phyloP scores from a whole-genome alignment of 2,888 invertebrate genomes.

The Ametastegia equiseti region DNA sequence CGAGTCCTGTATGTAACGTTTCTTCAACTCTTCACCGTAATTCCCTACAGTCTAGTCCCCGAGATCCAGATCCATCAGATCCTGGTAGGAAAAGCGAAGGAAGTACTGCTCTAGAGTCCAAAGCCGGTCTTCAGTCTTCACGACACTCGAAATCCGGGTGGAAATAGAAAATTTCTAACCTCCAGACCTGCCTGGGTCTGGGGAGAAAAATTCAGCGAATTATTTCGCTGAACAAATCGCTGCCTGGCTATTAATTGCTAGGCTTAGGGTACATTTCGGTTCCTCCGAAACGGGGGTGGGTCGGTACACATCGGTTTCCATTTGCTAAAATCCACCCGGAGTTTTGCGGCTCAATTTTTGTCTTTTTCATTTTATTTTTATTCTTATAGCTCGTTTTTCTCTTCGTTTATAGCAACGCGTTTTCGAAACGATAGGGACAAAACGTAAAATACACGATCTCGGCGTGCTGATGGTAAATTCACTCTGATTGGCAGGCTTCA shows the following conservation, averaged over 20 bases:
- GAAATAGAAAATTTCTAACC: background rate
- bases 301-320: background rate
- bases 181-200: too few relatives aligned
- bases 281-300: background rate
- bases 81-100: background rate
- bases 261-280: background rate
- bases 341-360: background rate
- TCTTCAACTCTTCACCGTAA: background rate
- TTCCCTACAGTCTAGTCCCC: background rate
- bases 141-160: background rate
- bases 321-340: background rate
- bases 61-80: too few relatives aligned
- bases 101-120: background rate
- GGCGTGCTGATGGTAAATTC: constrained; percentile 17
- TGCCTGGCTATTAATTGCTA: background rate
- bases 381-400: too few relatives aligned
- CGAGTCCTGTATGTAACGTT: background rate
- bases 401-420: too few relatives aligned
- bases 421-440: constrained; percentile 43
- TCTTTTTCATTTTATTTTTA: too few relatives aligned
- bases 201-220: background rate
- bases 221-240: background rate
- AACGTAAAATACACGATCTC: constrained; percentile 51
- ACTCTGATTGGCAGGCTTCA: constrained; percentile 13
- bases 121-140: background rate